Percentiles rank a stretch among this genome's conserved stretches.
Evolutionary conservation across 2,113 vertebrate species (phyloP).

Genomic region (Festucalex cinctus): DNA sequence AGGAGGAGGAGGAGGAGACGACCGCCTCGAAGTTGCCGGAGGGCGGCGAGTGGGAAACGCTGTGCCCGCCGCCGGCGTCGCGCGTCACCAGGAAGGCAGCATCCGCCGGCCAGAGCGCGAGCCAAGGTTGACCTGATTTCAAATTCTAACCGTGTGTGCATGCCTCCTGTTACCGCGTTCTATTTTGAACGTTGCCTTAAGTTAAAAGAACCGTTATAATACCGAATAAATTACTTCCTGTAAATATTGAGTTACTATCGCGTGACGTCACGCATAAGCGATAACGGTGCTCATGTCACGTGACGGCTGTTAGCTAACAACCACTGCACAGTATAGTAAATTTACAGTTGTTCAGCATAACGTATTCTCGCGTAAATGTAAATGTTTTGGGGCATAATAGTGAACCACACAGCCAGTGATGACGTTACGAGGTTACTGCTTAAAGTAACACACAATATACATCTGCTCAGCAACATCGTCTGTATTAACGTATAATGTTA

Average conservation of each 20-base stretch:
- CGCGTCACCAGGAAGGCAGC: constrained; percentile 29
- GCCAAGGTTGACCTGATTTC: background rate
- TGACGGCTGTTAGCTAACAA: constrained; percentile 17
- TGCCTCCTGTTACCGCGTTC: background rate
- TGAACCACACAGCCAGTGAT: no score
- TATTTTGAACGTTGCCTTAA: background rate
- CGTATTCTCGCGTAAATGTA: no score
- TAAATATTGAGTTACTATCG: constrained; percentile 23
- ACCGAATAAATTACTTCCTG: constrained; percentile 1
- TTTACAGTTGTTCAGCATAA: background rate
- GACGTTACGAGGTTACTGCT: no score
- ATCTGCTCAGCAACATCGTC: no score
- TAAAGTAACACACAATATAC: no score
- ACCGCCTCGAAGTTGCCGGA: constrained; percentile 14
- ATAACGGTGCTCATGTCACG: constrained; percentile 21
- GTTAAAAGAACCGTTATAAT: background rate
- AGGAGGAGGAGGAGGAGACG: background rate
- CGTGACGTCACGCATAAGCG: constrained; percentile 19
- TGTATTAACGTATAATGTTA: no score
- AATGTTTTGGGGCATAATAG: no score
- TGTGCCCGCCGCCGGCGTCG: constrained; percentile 31
- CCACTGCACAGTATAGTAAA: no score
- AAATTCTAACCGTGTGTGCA: background rate
- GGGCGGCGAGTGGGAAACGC: constrained; percentile 10
- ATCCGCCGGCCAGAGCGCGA: constrained; percentile 20